These are phyloP conservation scores for Melanotaenia trifasciata DNA, from an alignment of 2,797 vertebrate genomes.

Conservation along the genomic window DNA sequence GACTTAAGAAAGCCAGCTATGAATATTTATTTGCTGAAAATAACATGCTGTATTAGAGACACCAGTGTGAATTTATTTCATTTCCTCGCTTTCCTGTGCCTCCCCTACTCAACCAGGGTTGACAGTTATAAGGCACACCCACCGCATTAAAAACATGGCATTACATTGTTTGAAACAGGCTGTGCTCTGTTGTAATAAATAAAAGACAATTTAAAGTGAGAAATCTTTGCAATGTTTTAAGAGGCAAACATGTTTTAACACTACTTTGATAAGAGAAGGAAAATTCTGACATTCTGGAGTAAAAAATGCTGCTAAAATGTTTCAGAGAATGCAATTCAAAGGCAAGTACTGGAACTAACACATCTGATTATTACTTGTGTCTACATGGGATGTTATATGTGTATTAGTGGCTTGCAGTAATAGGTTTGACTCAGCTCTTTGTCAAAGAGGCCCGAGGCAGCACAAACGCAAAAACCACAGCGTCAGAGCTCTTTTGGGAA, in stretches of 20 bases:
- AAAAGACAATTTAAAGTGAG: not conserved
- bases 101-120: conserved; percentile 12
- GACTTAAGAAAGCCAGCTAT: not conserved
- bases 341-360: not conserved
- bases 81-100: conserved; percentile 18
- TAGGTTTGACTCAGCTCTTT: conserved; percentile 35
- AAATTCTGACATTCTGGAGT: not conserved
- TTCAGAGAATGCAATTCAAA: not conserved
- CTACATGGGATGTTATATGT: not conserved
- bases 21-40: not conserved
- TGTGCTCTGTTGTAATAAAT: not conserved
- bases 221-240: not conserved
- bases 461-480: conserved; percentile 65
- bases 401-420: conserved; percentile 21
- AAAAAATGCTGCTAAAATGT: not conserved
- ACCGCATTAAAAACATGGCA: not conserved
- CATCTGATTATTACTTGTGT: conserved; percentile 11
- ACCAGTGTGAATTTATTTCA: conserved; percentile 63
- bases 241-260: not conserved
- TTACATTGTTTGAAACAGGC: not conserved
- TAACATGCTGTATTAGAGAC: conserved; percentile 38
- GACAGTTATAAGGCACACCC: not conserved
- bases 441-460: conserved; percentile 55
- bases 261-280: not conserved
- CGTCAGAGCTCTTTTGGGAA: conserved; percentile 53